phyloP scores from a whole-genome alignment of 2,888 invertebrate genomes.

The Geophilus truncorum region DNA sequence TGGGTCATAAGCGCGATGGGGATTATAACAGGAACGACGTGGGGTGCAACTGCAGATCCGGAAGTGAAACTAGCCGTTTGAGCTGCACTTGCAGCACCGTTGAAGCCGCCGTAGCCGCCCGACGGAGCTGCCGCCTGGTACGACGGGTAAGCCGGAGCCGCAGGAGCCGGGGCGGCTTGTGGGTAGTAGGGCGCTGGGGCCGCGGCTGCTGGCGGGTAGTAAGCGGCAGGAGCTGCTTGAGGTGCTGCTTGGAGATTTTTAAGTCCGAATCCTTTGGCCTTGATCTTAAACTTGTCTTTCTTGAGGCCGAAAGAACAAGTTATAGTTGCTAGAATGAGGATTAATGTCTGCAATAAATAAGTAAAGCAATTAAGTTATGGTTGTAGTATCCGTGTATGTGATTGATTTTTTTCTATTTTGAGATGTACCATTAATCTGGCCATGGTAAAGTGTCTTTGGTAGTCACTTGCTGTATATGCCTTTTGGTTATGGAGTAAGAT shows the following conservation, averaged over 20 bases:
- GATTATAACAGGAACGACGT: slow-evolving; percentile 7
- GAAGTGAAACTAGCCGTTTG: neutral
- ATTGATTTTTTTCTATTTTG: neutral
- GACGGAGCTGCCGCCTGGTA: neutral
- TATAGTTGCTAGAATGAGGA: neutral
- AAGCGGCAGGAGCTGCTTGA: neutral
- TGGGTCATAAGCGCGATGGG: slow-evolving; percentile 2
- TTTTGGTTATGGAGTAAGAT: neutral
- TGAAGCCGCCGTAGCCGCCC: neutral
- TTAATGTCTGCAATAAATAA: neutral
- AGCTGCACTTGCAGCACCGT: neutral
- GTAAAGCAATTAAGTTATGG: neutral
- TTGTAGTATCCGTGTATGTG: neutral
- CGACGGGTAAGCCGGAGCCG: neutral
- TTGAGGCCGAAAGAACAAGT: slow-evolving; percentile 18
- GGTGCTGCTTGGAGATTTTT: slow-evolving; percentile 20
- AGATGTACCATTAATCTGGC: neutral
- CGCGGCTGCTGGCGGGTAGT: neutral
- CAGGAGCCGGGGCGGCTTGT: neutral
- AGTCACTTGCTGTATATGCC: neutral
- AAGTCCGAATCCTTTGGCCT: slow-evolving; percentile 29
- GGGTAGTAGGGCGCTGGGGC: neutral
- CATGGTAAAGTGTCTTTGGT: slow-evolving; percentile 5
- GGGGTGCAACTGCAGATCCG: neutral
- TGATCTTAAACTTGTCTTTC: slow-evolving; percentile 30